A percentile compares a stretch with the other conserved stretches of the same genome.
phyloP scores from a whole-genome alignment of 2,888 invertebrate species.

The Melanargia galathea region DNA sequence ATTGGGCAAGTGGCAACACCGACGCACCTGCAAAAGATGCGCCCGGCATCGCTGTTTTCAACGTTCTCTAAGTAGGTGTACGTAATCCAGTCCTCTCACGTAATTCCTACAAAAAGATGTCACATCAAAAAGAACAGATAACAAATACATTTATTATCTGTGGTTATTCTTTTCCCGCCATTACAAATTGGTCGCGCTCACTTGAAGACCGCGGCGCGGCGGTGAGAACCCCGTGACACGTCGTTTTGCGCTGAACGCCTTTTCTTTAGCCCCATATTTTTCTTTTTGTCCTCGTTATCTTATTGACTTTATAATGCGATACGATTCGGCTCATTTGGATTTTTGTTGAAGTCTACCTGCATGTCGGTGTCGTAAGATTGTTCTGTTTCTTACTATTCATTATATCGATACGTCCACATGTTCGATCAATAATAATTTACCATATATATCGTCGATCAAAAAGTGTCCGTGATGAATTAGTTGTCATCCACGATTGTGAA shows the following conservation, averaged over 20 bases:
- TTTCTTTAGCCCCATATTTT: conserved; percentile 26
- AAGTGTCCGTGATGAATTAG: too few relatives aligned
- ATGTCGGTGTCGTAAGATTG: neutral
- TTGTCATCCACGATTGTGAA: too few relatives aligned
- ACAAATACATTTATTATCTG: conserved; percentile 35
- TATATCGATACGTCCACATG: too few relatives aligned
- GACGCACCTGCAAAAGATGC: too few relatives aligned
- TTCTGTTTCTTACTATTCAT: too few relatives aligned
- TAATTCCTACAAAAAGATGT: too few relatives aligned
- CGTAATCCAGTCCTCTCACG: too few relatives aligned
- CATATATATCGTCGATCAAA: too few relatives aligned
- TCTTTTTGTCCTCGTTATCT: conserved; percentile 35
- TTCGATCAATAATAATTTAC: too few relatives aligned
- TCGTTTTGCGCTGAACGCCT: conserved; percentile 27
- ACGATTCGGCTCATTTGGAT: conserved; percentile 14
- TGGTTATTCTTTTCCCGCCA: conserved; percentile 55
- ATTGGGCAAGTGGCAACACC: too few relatives aligned
- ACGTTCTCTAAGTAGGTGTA: too few relatives aligned
- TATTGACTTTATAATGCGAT: conserved; percentile 29
- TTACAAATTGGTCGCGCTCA: conserved; percentile 75
- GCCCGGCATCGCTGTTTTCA: too few relatives aligned
- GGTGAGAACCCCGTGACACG: conserved; percentile 35
- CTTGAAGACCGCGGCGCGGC: conserved; percentile 48
- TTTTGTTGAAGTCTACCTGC: neutral
- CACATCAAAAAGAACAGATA: conserved; percentile 13